Evolutionary conservation across 2,888 invertebrate genomes (phyloP).

Genomic region (Agrotis exclamationis): DNA sequence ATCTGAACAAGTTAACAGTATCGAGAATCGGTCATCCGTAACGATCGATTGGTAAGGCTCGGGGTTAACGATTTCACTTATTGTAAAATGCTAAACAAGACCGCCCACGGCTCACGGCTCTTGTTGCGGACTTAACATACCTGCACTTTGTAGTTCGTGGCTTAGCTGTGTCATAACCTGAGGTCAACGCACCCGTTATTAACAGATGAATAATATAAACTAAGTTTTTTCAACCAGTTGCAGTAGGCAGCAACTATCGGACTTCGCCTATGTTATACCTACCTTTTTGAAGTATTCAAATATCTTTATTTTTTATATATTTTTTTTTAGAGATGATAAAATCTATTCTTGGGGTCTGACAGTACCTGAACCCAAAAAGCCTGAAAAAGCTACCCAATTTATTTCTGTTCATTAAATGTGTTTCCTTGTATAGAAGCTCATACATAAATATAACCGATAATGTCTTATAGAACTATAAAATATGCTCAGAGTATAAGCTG

Average conservation of each 20-base stretch:
- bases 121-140: background rate
- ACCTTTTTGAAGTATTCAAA: too few species aligned
- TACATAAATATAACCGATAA: background rate
- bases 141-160: conserved; percentile 3
- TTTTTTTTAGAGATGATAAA: too few species aligned
- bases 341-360: too few species aligned
- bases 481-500: background rate
- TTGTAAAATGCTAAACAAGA: conserved; percentile 15
- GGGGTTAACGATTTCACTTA: conserved; percentile 52
- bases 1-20: conserved; percentile 25
- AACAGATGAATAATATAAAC: too few species aligned
- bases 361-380: too few species aligned
- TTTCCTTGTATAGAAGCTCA: too few species aligned
- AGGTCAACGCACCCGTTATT: conserved; percentile 18
- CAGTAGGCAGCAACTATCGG: background rate
- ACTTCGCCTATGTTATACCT: too few species aligned
- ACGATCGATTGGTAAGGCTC: conserved; percentile 36
- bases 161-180: background rate
- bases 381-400: too few species aligned
- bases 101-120: conserved; percentile 21
- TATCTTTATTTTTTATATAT: too few species aligned
- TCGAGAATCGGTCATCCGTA: conserved; percentile 44
- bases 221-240: too few species aligned
- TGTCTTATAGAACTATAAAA: too few species aligned
- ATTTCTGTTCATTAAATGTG: too few species aligned